Percentiles rank a stretch among this genome's conserved stretches.
phyloP scores from a whole-genome alignment of 2,113 vertebrate genomes.

The Tricholaema leucomelas region DNA sequence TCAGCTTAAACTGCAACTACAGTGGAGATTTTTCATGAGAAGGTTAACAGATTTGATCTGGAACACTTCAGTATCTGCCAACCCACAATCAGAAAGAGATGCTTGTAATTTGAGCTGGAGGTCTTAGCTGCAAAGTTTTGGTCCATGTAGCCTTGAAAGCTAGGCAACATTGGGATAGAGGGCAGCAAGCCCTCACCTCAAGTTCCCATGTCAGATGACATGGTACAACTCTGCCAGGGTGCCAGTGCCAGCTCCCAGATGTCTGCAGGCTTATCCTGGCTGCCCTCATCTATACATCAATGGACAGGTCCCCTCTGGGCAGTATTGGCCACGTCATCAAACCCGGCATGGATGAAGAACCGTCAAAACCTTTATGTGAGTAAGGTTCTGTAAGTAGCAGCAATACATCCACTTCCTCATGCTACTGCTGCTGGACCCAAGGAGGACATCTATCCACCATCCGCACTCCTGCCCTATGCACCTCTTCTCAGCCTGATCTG shows the following conservation, averaged over 20 bases:
- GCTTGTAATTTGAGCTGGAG: rapidly evolving
- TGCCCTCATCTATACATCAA: not conserved
- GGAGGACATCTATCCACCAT: not conserved
- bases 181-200: rapidly evolving
- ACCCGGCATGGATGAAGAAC: rapidly evolving
- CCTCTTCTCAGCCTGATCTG: not conserved
- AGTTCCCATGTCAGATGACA: rapidly evolving
- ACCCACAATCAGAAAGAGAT: not conserved
- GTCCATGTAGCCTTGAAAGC: not conserved
- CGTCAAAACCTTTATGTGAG: not conserved
- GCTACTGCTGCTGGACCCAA: rapidly evolving
- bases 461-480: rapidly evolving
- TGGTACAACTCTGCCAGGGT: not conserved
- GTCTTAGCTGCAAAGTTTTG: not conserved
- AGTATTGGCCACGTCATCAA: not conserved
- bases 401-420: not conserved
- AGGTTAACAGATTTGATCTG: not conserved
- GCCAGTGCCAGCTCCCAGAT: not conserved
- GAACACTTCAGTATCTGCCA: not conserved
- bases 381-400: not conserved
- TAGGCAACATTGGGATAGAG: not conserved
- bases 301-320: not conserved
- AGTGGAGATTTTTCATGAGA: not conserved
- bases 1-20: not conserved
- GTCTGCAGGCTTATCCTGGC: not conserved